Base-by-base conservation (phyloP, 2,888 invertebrate species). In the Gastrophysa polygoni region DNA sequence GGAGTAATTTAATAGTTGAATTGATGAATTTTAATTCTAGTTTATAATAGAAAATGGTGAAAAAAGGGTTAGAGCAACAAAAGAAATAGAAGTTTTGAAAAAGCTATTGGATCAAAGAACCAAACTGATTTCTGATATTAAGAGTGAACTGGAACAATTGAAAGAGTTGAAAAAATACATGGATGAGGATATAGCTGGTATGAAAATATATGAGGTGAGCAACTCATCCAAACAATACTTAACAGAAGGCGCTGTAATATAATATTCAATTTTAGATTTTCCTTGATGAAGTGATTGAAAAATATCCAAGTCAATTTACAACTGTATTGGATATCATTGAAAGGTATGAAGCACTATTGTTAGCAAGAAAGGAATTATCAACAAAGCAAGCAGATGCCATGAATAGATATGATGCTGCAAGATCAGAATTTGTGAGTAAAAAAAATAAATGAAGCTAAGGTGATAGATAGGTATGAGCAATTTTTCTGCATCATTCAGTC, bases 41-140 rank as follows among this genome's bases (percentile, higher is more conserved):
- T 71, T 71, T 63, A 59, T 71, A 2, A 63, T 59, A 48, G 69
- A 69, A 64, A 71, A 69, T 43, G 47, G 59, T 8, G 67, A 68
- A 28, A 71, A 71, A 61, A 62, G 62, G 51, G 58, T 66, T 8
- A 34, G 52, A 52, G 52, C 16, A 20, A 57, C 21, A 61, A 49
- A 46, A 51, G 55, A 8, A 59, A 63, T 34, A n/a, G 61, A 32
- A 34, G 58, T n/a, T 7, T 38, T 18, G 34, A 49, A 63, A 34
- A 34, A 43, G 20, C 21, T 52, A 20, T 21, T 4, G 7, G 7
- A 21, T 6, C 20, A 11, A 38, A 52, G n/a, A 20, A 8, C 38
- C 17, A 20, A 38, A 52, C 34, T 7, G 21, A 52, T 32, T 20
- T 10, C n/a, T 14, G 38, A 52, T 14, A n/a, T 18, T 10, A 11